These are phyloP conservation scores for Cheirogaleus medius DNA, from an alignment of 2,113 vertebrate genomes.

Conservation along the genomic window DNA sequence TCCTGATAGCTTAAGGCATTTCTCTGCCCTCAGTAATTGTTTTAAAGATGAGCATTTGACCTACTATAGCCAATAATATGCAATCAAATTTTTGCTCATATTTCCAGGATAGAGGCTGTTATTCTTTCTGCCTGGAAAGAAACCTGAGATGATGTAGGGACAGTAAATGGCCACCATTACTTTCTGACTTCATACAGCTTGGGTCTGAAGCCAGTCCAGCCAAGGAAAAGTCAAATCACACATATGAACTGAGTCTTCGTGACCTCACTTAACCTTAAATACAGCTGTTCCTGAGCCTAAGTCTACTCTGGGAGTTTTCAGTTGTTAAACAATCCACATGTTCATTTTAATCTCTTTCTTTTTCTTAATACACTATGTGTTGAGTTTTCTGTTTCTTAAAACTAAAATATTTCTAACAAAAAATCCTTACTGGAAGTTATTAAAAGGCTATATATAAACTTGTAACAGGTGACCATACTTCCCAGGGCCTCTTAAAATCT, in stretches of 20 bases:
- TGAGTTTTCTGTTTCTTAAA: not conserved
- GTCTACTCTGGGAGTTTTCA: not conserved
- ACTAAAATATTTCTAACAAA: not conserved
- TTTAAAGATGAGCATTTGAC: not conserved
- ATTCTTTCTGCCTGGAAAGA: not conserved
- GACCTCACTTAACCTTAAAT: not conserved
- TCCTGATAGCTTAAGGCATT: not conserved
- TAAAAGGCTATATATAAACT: not conserved
- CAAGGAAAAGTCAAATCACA: not conserved
- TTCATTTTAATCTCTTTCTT: not conserved
- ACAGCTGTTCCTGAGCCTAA: not conserved
- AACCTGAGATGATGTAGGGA: not conserved
- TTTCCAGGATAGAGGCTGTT: not conserved
- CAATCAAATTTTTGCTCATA: not conserved
- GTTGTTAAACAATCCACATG: not conserved
- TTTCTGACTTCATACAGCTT: not conserved
- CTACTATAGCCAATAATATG: not conserved
- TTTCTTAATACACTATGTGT: not conserved
- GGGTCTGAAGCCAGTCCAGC: not conserved
- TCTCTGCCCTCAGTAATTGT: not conserved
- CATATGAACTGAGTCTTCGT: not conserved
- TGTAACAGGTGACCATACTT: not conserved
- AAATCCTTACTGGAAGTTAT: not conserved
- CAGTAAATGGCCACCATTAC: not conserved
- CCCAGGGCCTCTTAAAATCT: not conserved